Base-by-base conservation (phyloP, 2,113 vertebrate genomes). In the Trachemys scripta region DNA sequence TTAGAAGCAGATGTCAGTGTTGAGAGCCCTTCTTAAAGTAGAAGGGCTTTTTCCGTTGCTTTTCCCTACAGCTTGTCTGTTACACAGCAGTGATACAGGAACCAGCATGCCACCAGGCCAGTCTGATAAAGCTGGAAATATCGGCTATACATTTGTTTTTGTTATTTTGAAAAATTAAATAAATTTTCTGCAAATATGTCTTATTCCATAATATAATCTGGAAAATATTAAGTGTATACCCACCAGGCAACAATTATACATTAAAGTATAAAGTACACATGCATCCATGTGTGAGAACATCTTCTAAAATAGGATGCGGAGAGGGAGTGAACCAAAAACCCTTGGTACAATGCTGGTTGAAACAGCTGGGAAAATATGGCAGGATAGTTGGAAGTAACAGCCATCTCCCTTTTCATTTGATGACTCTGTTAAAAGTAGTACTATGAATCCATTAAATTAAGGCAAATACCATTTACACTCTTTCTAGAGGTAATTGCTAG, bases 181-280 rank as follows among this genome's bases (percentile, higher is more conserved):
- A 0, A 35, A 1, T 75, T 24, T 92, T 47, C 56, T 56, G 24
- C 27, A 86, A 17, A 47, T 49, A 3, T 1, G 20, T 56, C 20
- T 29, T 27, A 27, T 22, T 29, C 22, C 45, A 84, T 45, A 29
- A 24, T 19, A 1, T 29, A 49, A 9, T 62, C 62, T 82, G 81
- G 59, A 76, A n/a, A 88, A 57, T 0, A 0, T 49, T 57, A 80
- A 47, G 2, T 24, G 10, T n/a, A 11, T 38, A 38, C 9, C 5
- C n/a, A 59, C n/a, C 65, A 38, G 19, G 19, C 65, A 72, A 9
- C 65, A 69, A 38, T 72, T n/a, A 38, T 38, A 11, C 65, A 11
- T 72, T 72, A 72, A 38, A 78, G 59, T 49, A 31, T 78, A 38
- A 79, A 49, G 65, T 76, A 25, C 0, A 0, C 0, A 0, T 42